Base-by-base conservation (phyloP, 2,888 invertebrate species). In the Tricholauxania praeusta region DNA sequence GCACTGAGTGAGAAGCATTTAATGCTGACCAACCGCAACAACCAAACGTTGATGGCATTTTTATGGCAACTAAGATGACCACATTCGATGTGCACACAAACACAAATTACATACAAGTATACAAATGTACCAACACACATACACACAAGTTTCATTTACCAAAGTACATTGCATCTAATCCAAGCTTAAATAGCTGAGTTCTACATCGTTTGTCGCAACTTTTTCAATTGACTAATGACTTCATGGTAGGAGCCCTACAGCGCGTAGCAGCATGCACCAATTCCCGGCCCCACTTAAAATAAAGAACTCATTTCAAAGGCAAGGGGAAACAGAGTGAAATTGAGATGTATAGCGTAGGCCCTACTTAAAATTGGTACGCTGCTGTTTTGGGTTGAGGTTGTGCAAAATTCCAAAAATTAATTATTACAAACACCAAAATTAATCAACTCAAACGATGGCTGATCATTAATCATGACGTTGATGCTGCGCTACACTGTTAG, bases 371-470 rank as follows among this genome's bases (percentile, higher is more conserved):
- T 10, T 39, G 39, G 10, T 39, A 8, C 10, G 39, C 39, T 10
- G 39, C 10, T 39, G 39, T 7, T 39, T 39, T 39, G 39, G 52
- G 53, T 14, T 19, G 14, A 3, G n/a, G 64, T 51, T 15, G 63
- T 17, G 70, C 51, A 53, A 63, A 71, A 71, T 71, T 71, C 51
- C 65, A 71, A 39, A 39, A 65, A 71, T 71, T 65, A 65, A 71
- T 71, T 71, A 65, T 71, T 57, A 65, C 65, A 65, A 65, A 52
- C 65, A 71, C 49, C 59, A 65, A 65, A 71, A 71, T 71, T 65
- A 64, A 71, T 71, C 64, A 65, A 71, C 57, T 70, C 70, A 49
- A 48, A 52, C 52, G 39, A 39, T 52, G 51, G 70, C 15, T 59
- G n/a, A 63, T 47, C 70, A 70, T 70, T 70, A 70, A 70, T 70